Evolutionary conservation across 2,888 invertebrate genomes (phyloP).

Genomic region (Hoplodrina ambigua): DNA sequence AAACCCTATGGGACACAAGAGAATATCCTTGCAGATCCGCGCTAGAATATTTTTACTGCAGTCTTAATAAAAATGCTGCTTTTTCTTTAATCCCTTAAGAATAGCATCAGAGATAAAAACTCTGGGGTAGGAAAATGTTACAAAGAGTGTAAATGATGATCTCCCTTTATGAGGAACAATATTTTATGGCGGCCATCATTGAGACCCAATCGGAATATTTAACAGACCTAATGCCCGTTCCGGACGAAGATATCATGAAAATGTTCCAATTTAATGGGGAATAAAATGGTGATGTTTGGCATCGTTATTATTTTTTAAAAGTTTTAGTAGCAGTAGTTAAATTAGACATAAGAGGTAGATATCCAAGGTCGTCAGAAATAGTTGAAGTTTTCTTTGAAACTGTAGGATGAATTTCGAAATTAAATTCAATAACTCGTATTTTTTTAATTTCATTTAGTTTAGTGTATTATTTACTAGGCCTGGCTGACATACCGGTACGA

Average conservation of each 20-base stretch:
- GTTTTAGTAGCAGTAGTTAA: slow-evolving; percentile 3
- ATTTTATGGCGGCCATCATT: slow-evolving; percentile 65
- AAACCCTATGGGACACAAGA: slow-evolving; percentile 27
- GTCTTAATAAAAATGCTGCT: slow-evolving; percentile 29
- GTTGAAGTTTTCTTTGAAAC: no score
- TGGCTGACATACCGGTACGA: no score
- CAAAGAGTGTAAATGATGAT: slow-evolving; percentile 65
- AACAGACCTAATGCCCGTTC: slow-evolving; percentile 53
- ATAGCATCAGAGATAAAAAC: slow-evolving; percentile 41
- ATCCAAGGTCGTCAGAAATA: no score
- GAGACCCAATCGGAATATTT: slow-evolving; percentile 64
- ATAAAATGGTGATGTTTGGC: slow-evolving; percentile 42
- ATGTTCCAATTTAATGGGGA: slow-evolving; percentile 44
- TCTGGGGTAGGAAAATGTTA: slow-evolving; percentile 65
- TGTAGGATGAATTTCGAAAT: no score
- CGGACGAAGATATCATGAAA: slow-evolving; percentile 38
- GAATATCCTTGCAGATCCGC: slow-evolving; percentile 22
- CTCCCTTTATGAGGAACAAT: slow-evolving; percentile 63
- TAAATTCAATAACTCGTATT: no score
- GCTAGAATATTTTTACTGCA: slow-evolving; percentile 38
- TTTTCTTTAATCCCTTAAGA: slow-evolving; percentile 18
- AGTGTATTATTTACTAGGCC: no score
- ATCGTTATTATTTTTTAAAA: slow-evolving; percentile 34
- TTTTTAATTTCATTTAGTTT: no score
- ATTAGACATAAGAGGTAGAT: no score